These are phyloP conservation scores for Isaurus tuberculatus DNA, from an alignment of 92 coral and sea anemone genomes.

Conservation along the genomic window DNA sequence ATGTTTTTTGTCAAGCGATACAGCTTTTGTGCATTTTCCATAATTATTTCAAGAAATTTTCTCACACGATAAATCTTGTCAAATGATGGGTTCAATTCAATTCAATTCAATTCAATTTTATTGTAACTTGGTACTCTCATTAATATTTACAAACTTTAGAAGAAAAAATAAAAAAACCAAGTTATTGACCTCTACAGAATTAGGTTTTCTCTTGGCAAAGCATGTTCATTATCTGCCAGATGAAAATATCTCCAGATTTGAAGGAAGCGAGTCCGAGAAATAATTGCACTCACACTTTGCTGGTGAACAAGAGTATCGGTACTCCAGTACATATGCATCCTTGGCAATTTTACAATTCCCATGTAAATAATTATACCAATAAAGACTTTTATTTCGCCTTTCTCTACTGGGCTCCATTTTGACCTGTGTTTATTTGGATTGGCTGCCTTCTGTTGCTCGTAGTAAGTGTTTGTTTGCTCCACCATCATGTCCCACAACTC, in stretches of 20 bases:
- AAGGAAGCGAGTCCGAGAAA: slow-evolving; percentile 49
- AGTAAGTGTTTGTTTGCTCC: background rate
- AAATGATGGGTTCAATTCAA: too few species aligned
- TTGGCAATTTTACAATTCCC: slow-evolving; percentile 57
- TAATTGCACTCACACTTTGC: slow-evolving; percentile 20
- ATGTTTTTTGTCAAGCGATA: slow-evolving; percentile 28
- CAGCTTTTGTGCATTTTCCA: slow-evolving; percentile 7
- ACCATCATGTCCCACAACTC: background rate
- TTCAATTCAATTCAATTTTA: too few species aligned
- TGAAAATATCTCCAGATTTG: slow-evolving; percentile 59
- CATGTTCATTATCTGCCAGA: slow-evolving; percentile 44
- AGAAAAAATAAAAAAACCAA: too few species aligned
- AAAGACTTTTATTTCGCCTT: slow-evolving; percentile 55
- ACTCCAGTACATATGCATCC: slow-evolving; percentile 54
- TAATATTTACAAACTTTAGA: too few species aligned
- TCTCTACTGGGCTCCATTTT: slow-evolving; percentile 54
- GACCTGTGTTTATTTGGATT: slow-evolving; percentile 61
- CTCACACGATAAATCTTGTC: slow-evolving; percentile 58
- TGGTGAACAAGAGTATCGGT: slow-evolving; percentile 37
- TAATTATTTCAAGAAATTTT: slow-evolving; percentile 24
- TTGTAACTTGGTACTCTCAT: too few species aligned
- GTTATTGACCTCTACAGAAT: too few species aligned
- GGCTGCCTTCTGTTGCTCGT: slow-evolving; percentile 30
- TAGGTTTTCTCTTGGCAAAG: slow-evolving; percentile 41
- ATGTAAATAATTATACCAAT: slow-evolving; percentile 47